These are phyloP conservation scores for Allolobophora icterica DNA, from an alignment of 2,888 invertebrate genomes.

Conservation along the genomic window DNA sequence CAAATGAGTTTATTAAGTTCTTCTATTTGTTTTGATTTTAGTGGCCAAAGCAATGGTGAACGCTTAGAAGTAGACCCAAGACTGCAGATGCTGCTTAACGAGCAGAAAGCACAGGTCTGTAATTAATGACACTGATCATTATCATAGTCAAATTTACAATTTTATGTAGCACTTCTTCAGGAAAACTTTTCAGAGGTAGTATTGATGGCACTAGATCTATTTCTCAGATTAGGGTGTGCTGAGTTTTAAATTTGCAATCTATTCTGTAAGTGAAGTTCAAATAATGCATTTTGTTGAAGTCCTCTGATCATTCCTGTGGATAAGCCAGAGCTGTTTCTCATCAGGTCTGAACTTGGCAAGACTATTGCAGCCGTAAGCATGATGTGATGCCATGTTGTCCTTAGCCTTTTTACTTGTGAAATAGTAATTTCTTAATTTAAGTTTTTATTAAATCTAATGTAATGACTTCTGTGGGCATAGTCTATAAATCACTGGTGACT, in stretches of 20 bases:
- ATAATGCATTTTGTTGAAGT: neutral
- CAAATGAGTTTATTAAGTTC: neutral
- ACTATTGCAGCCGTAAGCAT: neutral
- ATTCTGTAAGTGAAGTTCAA: neutral
- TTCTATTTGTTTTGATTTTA: neutral
- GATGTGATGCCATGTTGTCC: neutral
- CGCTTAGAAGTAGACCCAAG: slow-evolving; percentile 51
- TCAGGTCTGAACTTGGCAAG: neutral
- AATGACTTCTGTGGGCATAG: neutral
- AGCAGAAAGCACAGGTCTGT: slow-evolving; percentile 56
- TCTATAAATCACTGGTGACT: neutral
- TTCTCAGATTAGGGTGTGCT: neutral
- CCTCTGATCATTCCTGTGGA: neutral
- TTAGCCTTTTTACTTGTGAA: neutral
- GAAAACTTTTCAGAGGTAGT: neutral
- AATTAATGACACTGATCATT: neutral
- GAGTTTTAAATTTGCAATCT: neutral
- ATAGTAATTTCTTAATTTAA: neutral
- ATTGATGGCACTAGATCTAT: neutral
- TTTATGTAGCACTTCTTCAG: neutral
- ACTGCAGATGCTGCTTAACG: slow-evolving; percentile 54
- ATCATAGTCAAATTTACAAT: neutral
- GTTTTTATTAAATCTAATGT: neutral
- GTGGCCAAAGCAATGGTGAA: neutral
- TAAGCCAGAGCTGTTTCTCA: neutral